Base-by-base conservation (phyloP, 2,797 vertebrate species). In the Onychomys torridus region DNA sequence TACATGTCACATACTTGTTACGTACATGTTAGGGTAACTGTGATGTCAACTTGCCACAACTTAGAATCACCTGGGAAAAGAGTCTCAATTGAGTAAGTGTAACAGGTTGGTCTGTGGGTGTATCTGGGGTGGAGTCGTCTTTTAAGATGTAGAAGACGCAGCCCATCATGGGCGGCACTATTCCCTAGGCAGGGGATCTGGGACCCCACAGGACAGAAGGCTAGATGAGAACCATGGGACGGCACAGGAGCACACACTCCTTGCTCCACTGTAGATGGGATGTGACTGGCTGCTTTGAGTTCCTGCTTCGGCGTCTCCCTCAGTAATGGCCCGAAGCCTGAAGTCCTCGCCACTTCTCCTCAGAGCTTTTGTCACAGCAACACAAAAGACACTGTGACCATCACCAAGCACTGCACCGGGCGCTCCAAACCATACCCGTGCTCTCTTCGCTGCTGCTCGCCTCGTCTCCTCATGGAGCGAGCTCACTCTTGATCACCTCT, bases 401-500 rank as follows among this genome's bases (percentile, higher is more conserved):
- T 21, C n/a, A 79, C 49, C 71, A 11, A 95, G 59, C 27, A 65
- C 6, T 61, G 2, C 6, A 57, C 12, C 2, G 82, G 27, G 73
- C 61, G 12, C 75, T 25, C 75, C 77, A 40, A 61, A 63, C 59
- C 49, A 29, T 46, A 19, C 34, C 90, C 91, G 91, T 59, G 6
- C 29, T 23, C 40, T 76, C 46, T n/a, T 84, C 27, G 40, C 14
- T 93, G 14, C 43, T 59, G 86, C n/a, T 95, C 40, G 73, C 52
- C 12, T 55, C 67, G 40, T 81, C 43, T 71, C 34, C 14, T 17
- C 59, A n/a, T n/a, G n/a, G n/a, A n/a, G n/a, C n/a, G n/a, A 81
- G 32, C 83, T 34, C 73, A 71, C 46, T 94, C 57, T 55, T 90
- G n/a, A 93, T 34, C 89, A 93, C 88, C 37, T 93, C 69, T 0